These are phyloP conservation scores for Nibea coibor DNA, from an alignment of 2,113 vertebrate genomes.

Conservation along the genomic window DNA sequence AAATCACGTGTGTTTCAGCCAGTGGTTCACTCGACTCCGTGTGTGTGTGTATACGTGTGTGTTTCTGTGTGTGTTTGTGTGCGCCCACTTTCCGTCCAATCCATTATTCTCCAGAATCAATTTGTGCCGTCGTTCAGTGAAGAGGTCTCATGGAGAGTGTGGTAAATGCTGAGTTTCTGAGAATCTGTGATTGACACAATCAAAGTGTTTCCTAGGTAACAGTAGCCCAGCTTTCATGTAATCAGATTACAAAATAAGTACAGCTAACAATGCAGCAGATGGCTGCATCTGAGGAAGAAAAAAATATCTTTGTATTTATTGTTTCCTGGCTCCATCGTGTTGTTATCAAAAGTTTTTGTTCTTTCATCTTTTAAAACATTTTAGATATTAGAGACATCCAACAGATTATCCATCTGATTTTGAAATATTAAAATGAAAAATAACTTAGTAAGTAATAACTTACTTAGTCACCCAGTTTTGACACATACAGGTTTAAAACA, in stretches of 20 bases:
- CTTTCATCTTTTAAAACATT: not conserved
- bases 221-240: not conserved
- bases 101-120: conserved; percentile 2
- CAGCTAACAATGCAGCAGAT: not conserved
- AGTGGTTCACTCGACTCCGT: not conserved
- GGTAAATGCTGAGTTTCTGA: conserved; percentile 35
- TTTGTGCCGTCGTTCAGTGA: conserved; percentile 21
- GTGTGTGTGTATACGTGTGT: not conserved
- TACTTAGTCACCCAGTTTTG: too few relatives aligned
- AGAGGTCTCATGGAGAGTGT: conserved; percentile 25
- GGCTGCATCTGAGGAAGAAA: not conserved
- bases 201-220: conserved; percentile 5
- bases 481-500: too few relatives aligned
- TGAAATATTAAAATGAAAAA: not conserved
- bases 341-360: too few relatives aligned
- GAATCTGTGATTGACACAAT: conserved; percentile 26
- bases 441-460: too few relatives aligned
- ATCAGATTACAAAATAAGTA: not conserved
- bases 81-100: not conserved
- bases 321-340: too few relatives aligned
- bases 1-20: not conserved
- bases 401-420: not conserved
- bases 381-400: not conserved
- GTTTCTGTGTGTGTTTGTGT: not conserved
- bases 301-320: too few relatives aligned